These are phyloP conservation scores for Halictus ligatus DNA, from an alignment of 2,888 invertebrate species.

Conservation along the genomic window DNA sequence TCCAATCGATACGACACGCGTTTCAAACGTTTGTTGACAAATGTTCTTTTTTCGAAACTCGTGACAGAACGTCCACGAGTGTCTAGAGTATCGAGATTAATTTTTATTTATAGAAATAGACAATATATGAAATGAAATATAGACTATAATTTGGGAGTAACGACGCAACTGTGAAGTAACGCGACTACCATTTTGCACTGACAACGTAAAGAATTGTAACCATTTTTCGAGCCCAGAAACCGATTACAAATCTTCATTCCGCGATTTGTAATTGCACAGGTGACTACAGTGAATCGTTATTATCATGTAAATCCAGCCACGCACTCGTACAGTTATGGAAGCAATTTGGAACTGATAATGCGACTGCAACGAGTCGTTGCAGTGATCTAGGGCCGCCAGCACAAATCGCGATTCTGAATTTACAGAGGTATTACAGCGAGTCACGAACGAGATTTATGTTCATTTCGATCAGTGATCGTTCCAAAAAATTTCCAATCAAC, in stretches of 20 bases:
- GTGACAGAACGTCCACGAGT: too few relatives aligned
- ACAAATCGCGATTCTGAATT: not conserved
- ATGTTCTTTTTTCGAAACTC: not conserved
- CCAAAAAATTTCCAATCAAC: not conserved
- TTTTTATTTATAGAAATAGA: not conserved
- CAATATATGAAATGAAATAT: too few relatives aligned
- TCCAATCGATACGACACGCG: not conserved
- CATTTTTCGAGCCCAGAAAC: too few relatives aligned
- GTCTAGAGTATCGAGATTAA: not conserved
- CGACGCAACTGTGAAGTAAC: too few relatives aligned
- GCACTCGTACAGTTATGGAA: not conserved
- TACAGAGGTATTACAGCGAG: not conserved
- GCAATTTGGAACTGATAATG: not conserved
- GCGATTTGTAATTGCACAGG: not conserved
- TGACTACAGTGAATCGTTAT: not conserved
- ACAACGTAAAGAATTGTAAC: too few relatives aligned
- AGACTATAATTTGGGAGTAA: not conserved
- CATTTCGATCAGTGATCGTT: not conserved
- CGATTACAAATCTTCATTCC: too few relatives aligned
- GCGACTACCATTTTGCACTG: too few relatives aligned
- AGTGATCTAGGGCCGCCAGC: not conserved
- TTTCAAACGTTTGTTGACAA: not conserved
- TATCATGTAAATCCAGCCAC: not conserved
- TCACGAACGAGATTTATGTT: not conserved
- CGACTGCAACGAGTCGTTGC: not conserved